Percentiles rank a stretch among this genome's conserved stretches.
phyloP scores from a whole-genome alignment of 2,113 vertebrate genomes.

The Tyrannus savana region DNA sequence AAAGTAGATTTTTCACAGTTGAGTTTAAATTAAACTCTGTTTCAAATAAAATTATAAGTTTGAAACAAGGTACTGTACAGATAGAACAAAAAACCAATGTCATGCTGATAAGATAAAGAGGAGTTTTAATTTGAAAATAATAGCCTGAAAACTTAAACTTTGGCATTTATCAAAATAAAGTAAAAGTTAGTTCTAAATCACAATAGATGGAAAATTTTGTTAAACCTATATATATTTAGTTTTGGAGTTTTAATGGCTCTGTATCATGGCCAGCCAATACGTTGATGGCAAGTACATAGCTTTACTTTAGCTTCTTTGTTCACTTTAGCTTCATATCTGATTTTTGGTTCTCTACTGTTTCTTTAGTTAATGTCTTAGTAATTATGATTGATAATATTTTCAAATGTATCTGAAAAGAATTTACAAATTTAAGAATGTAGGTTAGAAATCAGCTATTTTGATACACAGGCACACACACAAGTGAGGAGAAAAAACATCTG shows the following conservation, averaged over 20 bases:
- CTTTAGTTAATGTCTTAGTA: not conserved
- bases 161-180: not conserved
- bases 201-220: not conserved
- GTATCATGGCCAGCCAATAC: not conserved
- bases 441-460: not conserved
- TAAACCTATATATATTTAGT: not conserved
- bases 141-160: not conserved
- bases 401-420: not conserved
- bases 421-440: not conserved
- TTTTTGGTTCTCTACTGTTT: not conserved
- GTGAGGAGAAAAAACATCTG: not conserved
- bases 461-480: fast-evolving
- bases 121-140: not conserved
- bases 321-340: not conserved
- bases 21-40: not conserved
- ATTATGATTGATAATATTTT: not conserved
- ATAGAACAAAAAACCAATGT: not conserved
- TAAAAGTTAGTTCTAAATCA: not conserved
- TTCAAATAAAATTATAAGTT: not conserved
- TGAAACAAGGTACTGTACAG: not conserved
- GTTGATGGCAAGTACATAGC: not conserved
- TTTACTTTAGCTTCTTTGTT: not conserved
- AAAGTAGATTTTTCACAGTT: not conserved
- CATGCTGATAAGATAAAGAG: not conserved
- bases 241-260: not conserved